Base-by-base conservation (phyloP, 2,888 invertebrate species). In the Sympetrum striolatum region DNA sequence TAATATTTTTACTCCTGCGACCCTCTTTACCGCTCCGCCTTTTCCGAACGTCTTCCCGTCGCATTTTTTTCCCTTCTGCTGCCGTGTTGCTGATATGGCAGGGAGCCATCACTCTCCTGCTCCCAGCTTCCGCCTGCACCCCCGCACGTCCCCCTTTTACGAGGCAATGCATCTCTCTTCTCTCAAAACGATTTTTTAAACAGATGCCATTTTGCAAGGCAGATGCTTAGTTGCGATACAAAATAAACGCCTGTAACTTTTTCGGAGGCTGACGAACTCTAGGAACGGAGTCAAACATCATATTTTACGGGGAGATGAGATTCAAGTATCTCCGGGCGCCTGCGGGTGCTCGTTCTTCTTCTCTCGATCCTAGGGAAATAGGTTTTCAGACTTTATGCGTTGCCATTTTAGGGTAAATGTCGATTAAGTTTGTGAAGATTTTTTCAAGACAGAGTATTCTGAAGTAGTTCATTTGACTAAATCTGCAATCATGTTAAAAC, bases 31-130 rank as follows among this genome's bases (percentile, higher is more conserved):
- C 37, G 6, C 86, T 35, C 4, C 35, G 53, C 35, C 58, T 15
- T n/a, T 64, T 37, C 37, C 53, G 35, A 86, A 86, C 86, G 58
- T 86, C 60, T 37, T 86, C 60, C 60, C 64, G 86, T 86, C 86
- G 60, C 64, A 86, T 60, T 86, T 86, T 86, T 86, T 86, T 39
- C 35, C n/a, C 18, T 60, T 73, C 86, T 37, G 60, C 64, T 86
- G 86, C 64, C 60, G 22, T 60, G 86, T n/a, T 86, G 86, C 53
- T 86, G 60, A 86, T 86, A 64, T 86, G 86, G 86, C 86, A 37
- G 37, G 53, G 86, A 60, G 86, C 86, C 86, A 86, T 86, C 86
- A 64, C 18, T 82, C 82, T 82, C 31, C 58, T 58, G 8, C 58
- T 31, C 14, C 82, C 2, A 10, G 6, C 53, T 2, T 53, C 48